Evolutionary conservation across 1,140 invertebrate genomes (phyloP).

Genomic region (Hormaphis cornu): DNA sequence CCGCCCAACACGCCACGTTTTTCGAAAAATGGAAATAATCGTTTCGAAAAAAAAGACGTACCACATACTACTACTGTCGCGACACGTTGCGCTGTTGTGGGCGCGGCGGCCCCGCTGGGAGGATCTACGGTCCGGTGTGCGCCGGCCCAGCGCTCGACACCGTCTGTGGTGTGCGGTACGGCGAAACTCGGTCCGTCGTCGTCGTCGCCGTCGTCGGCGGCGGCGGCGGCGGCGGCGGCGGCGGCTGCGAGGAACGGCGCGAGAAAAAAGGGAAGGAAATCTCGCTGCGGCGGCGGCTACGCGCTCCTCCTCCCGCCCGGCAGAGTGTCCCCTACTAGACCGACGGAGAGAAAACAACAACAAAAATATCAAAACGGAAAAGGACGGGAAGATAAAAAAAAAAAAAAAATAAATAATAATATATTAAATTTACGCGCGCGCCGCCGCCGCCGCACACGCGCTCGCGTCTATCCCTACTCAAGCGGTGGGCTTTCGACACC

Average conservation of each 20-base stretch:
- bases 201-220: not conserved
- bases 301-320: not conserved
- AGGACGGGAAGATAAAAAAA: not conserved
- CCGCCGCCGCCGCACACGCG: not conserved
- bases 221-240: not conserved
- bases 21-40: not conserved
- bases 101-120: slow-evolving; percentile 2
- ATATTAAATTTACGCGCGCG: not conserved
- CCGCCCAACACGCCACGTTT: no score
- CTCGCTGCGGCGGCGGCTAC: no score
- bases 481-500: slow-evolving; percentile 31
- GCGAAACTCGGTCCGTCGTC: not conserved
- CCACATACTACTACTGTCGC: no score
- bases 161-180: not conserved
- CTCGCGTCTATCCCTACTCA: not conserved
- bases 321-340: no score
- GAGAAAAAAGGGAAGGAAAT: not conserved
- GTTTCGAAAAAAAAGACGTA: not conserved
- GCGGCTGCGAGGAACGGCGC: not conserved
- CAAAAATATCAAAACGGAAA: slow-evolving; percentile 4
- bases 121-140: not conserved
- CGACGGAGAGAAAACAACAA: not conserved
- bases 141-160: slow-evolving; percentile 4
- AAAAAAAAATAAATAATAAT: slow-evolving; percentile 6
- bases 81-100: slow-evolving; percentile 18